phyloP scores from a whole-genome alignment of 2,113 vertebrate genomes.

The Aldabrachelys gigantea region DNA sequence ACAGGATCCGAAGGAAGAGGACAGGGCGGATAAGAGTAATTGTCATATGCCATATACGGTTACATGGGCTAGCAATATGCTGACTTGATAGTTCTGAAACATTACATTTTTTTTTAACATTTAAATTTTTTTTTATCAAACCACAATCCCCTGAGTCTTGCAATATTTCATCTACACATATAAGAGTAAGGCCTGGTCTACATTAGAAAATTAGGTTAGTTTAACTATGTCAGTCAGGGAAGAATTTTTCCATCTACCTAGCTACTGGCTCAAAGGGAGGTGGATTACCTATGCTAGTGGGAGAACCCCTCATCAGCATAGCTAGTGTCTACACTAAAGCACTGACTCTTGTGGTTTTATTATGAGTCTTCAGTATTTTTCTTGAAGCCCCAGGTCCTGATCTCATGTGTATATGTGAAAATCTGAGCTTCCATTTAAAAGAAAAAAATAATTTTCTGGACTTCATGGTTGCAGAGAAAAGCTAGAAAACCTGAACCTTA shows the following conservation, averaged over 20 bases:
- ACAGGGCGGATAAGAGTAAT: background rate
- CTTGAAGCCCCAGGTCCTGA: background rate
- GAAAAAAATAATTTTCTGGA: background rate
- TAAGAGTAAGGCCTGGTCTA: background rate
- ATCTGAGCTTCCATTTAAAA: background rate
- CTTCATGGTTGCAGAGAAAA: background rate
- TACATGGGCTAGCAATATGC: background rate
- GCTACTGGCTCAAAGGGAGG: background rate
- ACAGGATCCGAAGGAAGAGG: background rate
- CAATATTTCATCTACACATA: slow-evolving; percentile 22
- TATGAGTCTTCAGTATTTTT: background rate
- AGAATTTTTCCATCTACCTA: background rate
- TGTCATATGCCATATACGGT: background rate
- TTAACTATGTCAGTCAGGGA: background rate
- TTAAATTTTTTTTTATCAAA: slow-evolving; percentile 31
- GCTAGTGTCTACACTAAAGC: background rate
- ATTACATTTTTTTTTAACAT: background rate
- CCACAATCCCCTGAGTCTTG: background rate
- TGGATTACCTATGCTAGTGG: background rate
- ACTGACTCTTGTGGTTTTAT: background rate
- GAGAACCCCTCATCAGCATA: background rate
- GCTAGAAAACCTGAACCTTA: background rate
- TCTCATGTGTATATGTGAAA: background rate
- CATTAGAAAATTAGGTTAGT: background rate
- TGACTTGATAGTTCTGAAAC: background rate